phyloP scores from a whole-genome alignment of 1,140 invertebrate species.

The Drosophila pseudoobscura region DNA sequence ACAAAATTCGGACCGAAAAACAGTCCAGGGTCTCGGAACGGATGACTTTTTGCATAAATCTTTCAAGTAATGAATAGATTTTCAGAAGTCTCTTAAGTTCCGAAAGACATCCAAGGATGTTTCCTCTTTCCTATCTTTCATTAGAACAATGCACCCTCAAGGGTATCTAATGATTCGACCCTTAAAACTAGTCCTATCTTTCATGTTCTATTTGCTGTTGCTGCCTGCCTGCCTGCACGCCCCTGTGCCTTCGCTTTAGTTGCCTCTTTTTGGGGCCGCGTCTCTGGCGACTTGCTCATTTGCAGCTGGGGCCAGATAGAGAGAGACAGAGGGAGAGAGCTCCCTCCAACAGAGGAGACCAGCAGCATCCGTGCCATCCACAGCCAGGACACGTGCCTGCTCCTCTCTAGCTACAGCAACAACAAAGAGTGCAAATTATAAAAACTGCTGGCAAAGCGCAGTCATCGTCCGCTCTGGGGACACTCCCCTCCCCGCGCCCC shows the following conservation, averaged over 20 bases:
- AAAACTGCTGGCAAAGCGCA: constrained; percentile 78
- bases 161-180: not conserved
- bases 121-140: not conserved
- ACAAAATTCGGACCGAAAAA: too few species aligned
- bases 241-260: not conserved
- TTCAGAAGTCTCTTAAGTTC: too few species aligned
- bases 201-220: constrained; percentile 60
- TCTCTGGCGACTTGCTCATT: constrained; percentile 68
- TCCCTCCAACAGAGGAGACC: not conserved
- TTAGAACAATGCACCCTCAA: not conserved
- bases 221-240: constrained; percentile 7
- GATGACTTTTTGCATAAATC: too few species aligned
- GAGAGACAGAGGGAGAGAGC: constrained; percentile 7
- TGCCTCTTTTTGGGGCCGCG: constrained; percentile 37
- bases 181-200: too few species aligned
- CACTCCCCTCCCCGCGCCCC: constrained; percentile 1
- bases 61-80: too few species aligned
- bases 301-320: constrained; percentile 59
- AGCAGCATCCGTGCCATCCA: not conserved
- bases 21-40: too few species aligned
- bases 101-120: too few species aligned
- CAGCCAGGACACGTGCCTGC: constrained; percentile 48
- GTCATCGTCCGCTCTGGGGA: constrained; percentile 63
- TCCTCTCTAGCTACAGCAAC: constrained; percentile 5
- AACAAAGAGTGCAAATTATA: constrained; percentile 72